These are phyloP conservation scores for Ondatra zibethicus DNA, from an alignment of 2,113 vertebrate genomes.

Conservation along the genomic window DNA sequence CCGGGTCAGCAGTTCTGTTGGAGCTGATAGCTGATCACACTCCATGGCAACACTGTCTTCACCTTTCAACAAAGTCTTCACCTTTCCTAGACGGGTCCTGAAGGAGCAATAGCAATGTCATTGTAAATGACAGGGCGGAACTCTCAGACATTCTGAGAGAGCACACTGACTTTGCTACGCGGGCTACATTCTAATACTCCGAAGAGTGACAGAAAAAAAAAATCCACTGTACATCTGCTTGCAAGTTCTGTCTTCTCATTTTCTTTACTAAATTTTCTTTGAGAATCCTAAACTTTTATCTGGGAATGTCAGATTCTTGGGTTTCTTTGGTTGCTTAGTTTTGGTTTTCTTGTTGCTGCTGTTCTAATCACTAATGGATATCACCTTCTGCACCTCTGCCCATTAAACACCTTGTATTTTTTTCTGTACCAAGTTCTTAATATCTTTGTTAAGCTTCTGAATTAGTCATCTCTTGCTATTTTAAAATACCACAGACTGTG, in stretches of 20 bases:
- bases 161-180: not conserved
- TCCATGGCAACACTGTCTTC: not conserved
- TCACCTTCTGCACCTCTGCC: not conserved
- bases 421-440: not conserved
- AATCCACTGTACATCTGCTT: not conserved
- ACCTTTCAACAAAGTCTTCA: not conserved
- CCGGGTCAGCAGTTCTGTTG: not conserved
- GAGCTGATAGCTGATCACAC: not conserved
- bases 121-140: not conserved
- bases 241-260: not conserved
- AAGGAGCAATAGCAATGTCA: not conserved
- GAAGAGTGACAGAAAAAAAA: not conserved
- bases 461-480: not conserved
- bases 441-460: not conserved
- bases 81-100: not conserved
- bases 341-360: not conserved
- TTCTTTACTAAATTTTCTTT: constrained; percentile 15
- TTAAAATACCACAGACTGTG: not conserved
- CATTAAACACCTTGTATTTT: not conserved
- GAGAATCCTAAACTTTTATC: not conserved
- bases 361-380: not conserved
- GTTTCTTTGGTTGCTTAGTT: not conserved
- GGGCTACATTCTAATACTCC: not conserved
- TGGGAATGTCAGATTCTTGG: not conserved
- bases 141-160: not conserved